Evolutionary conservation across 2,797 vertebrate species (phyloP), one percentile per base, ranked within the genome.

Genomic region (Helarctos malayanus): DNA sequence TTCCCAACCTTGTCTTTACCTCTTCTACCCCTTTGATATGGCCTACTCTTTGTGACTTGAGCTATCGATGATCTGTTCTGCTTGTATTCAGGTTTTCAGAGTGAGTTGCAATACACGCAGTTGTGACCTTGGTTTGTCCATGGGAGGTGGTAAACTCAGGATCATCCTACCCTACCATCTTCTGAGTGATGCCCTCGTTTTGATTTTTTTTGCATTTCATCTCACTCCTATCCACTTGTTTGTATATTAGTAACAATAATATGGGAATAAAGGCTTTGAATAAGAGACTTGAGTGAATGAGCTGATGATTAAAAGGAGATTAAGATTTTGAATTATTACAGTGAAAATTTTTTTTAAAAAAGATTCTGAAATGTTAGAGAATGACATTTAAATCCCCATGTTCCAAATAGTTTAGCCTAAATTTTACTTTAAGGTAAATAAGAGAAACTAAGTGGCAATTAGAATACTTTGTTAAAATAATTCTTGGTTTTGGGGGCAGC

Each of bases 351-450:
- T 41, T 41, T 41, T 41, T 38, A 59, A 52, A 61, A 82, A 71
- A 88, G 14, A 59, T 73, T 63, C 35, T 76, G 23, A 83, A 86
- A 91, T 65, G 29, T 92, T 81, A 68, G 29, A 86, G 32, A 35
- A n/a, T 81, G 21, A 54, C 47, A 88, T 97, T 94, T 94, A 83
- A 89, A 57, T 89, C 32, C 13, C 19, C 27, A 23, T 89, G 35
- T 65, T 94, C 49, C 9, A 83, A 63, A 96, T 63, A 81, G 38
- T 82, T 97, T 94, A 90, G 91, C 88, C 35, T 82, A 23, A 92
- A 59, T 82, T 94, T 81, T 91, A 89, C 9, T 19, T 83, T 92
- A 78, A 89, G 71, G 29, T 73, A 84, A 95, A 80, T 49, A 95
- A 38, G 47, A 92, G 41, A 81, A 63, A 90, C 16, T 84, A 95